A percentile compares a stretch with the other conserved stretches of the same genome.
phyloP scores from a whole-genome alignment of 2,113 vertebrate species.

The Mystacornis crossleyi region DNA sequence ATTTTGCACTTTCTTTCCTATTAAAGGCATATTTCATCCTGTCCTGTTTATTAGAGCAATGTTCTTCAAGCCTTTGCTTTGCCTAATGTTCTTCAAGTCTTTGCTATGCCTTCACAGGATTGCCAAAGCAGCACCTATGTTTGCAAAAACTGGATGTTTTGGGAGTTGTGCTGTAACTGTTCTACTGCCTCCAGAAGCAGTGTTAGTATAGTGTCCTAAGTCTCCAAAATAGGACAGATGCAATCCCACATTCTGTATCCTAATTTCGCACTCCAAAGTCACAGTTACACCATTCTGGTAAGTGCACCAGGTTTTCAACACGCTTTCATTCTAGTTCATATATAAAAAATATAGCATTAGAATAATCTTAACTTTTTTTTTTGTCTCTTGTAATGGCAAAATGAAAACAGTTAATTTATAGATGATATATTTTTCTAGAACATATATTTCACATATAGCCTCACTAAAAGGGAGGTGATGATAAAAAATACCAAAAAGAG shows the following conservation, averaged over 20 bases:
- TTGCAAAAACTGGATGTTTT: neutral
- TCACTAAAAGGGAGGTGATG: neutral
- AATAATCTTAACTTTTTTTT: neutral
- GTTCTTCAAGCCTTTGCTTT: neutral
- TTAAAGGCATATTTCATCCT: neutral
- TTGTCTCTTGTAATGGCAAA: neutral
- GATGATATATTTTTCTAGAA: neutral
- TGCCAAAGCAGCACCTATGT: neutral
- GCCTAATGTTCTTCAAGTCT: neutral
- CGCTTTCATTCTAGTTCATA: neutral
- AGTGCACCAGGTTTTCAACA: neutral
- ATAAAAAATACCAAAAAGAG: neutral
- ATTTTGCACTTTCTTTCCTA: neutral
- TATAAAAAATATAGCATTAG: neutral
- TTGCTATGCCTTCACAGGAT: neutral
- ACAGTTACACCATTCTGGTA: neutral
- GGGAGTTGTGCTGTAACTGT: neutral
- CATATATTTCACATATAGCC: neutral
- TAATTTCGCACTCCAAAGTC: neutral
- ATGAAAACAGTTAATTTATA: neutral
- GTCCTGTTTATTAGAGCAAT: neutral
- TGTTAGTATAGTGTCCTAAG: neutral
- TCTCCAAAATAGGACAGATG: neutral
- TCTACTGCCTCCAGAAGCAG: neutral
- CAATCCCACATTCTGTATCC: neutral